Evolutionary conservation across 2,797 vertebrate genomes (phyloP).

Genomic region (Serranus cabrilla): DNA sequence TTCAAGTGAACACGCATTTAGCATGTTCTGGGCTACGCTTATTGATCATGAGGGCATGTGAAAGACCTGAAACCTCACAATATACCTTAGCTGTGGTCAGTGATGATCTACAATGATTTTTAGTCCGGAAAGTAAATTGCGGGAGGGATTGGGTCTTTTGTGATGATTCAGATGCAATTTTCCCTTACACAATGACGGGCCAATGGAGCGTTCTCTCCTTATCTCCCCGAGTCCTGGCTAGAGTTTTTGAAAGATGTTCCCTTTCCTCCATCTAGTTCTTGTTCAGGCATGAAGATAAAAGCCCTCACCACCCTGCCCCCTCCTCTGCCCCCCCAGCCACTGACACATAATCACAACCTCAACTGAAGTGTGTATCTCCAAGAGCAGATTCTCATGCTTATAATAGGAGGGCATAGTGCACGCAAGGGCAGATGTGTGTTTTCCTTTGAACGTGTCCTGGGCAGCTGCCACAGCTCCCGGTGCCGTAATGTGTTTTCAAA

Average conservation of each 20-base stretch:
- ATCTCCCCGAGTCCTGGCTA: conserved; percentile 63
- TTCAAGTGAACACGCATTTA: not conserved
- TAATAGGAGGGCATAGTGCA: conserved; percentile 65
- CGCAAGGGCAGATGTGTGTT: conserved; percentile 41
- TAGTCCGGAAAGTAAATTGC: conserved; percentile 70
- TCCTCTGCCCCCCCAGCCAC: conserved; percentile 45
- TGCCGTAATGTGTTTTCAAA: conserved; percentile 63
- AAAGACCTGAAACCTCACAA: conserved; percentile 1
- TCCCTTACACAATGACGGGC: conserved; percentile 61
- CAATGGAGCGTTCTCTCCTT: conserved; percentile 70
- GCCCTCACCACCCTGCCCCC: not conserved
- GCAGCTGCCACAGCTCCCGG: conserved; percentile 33
- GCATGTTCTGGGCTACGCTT: not conserved
- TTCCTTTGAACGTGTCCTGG: conserved; percentile 59
- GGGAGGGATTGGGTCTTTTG: conserved; percentile 63
- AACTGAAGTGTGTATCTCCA: conserved; percentile 75
- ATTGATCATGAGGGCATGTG: not conserved
- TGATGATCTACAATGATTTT: conserved; percentile 67
- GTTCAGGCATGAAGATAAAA: conserved; percentile 76
- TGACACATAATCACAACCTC: conserved; percentile 73
- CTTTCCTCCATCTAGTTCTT: conserved; percentile 68
- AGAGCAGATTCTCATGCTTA: conserved; percentile 71
- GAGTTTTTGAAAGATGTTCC: conserved; percentile 72
- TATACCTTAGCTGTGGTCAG: conserved; percentile 55
- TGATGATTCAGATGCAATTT: conserved; percentile 67